Conservation (phyloP, 2,797 vertebrate species). For the Serranus cabrilla region DNA sequence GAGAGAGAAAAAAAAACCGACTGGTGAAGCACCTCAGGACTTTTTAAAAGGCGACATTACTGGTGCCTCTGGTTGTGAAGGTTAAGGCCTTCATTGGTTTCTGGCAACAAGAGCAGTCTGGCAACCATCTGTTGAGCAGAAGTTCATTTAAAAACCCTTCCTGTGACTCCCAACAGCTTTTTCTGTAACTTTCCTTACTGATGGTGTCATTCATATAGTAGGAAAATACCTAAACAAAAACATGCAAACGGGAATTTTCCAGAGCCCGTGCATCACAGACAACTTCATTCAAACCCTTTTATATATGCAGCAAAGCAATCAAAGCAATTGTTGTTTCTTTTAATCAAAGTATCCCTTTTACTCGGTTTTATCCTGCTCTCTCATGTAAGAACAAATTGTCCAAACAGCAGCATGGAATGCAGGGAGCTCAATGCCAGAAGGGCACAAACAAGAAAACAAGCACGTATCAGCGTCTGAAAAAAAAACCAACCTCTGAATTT, state of each 20-base stretch:
- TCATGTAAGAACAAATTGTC: constrained; percentile 49
- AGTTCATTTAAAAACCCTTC: constrained; percentile 1
- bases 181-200: background rate
- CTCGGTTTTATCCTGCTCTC: constrained; percentile 12
- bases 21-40: constrained; percentile 9
- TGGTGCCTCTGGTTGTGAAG: constrained; percentile 22
- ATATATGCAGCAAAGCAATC: constrained; percentile 1
- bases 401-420: constrained; percentile 69
- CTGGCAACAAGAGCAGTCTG: constrained; percentile 18
- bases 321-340: background rate
- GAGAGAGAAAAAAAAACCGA: constrained; percentile 23
- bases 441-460: constrained; percentile 76
- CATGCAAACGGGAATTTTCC: background rate
- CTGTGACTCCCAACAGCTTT: constrained; percentile 2
- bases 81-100: constrained; percentile 5
- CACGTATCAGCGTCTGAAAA: constrained; percentile 81
- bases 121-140: constrained; percentile 30
- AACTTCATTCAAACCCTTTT: background rate
- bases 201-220: background rate
- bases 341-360: background rate
- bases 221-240: background rate
- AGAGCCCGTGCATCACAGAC: background rate
- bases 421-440: constrained; percentile 56
- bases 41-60: constrained; percentile 29
- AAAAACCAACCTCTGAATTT: constrained; percentile 68